Percentiles rank a stretch among this genome's conserved stretches.
These are phyloP conservation scores for Eledone cirrhosa DNA, from an alignment of 2,888 invertebrate genomes.

Conservation along the genomic window DNA sequence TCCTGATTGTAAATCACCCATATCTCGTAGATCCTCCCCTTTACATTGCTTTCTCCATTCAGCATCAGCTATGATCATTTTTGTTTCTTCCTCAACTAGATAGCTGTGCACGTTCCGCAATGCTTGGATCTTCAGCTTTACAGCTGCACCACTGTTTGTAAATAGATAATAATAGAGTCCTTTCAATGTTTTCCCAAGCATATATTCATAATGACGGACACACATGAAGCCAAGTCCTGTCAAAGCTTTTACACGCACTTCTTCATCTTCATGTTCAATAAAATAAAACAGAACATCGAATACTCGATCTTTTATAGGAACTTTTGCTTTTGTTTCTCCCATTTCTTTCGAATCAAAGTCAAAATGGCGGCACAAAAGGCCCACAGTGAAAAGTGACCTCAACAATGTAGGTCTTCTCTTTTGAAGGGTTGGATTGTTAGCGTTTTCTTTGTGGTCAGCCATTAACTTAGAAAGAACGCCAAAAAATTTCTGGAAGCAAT, in stretches of 20 bases:
- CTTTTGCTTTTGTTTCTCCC: slow-evolving; percentile 62
- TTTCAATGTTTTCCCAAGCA: slow-evolving; percentile 85
- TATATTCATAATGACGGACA: slow-evolving; percentile 93
- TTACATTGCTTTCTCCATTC: slow-evolving; percentile 93
- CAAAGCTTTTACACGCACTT: slow-evolving; percentile 67
- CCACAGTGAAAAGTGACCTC: slow-evolving; percentile 92
- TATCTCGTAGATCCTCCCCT: slow-evolving; percentile 96
- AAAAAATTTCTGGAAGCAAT: slow-evolving; percentile 91
- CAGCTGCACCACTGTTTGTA: slow-evolving; percentile 65
- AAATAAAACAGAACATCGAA: slow-evolving; percentile 89
- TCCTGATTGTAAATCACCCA: slow-evolving; percentile 98
- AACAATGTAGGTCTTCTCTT: slow-evolving; percentile 74
- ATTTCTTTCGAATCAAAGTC: slow-evolving; percentile 76
- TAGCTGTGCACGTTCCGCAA: slow-evolving; percentile 94
- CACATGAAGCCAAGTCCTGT: slow-evolving; percentile 79
- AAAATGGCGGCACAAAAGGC: slow-evolving; percentile 91
- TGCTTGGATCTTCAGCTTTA: slow-evolving; percentile 73
- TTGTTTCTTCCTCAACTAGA: slow-evolving; percentile 92
- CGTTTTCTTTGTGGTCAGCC: slow-evolving; percentile 70
- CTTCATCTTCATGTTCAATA: slow-evolving; percentile 79
- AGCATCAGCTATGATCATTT: slow-evolving; percentile 95
- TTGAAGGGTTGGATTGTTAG: slow-evolving; percentile 57
- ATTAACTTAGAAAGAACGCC: slow-evolving; percentile 70
- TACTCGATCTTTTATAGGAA: slow-evolving; percentile 82
- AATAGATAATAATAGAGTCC: slow-evolving; percentile 84